A percentile compares a stretch with the other conserved stretches of the same genome.
These are phyloP conservation scores for Mesocricetus auratus DNA, from an alignment of 2,113 vertebrate genomes.

Conservation along the genomic window DNA sequence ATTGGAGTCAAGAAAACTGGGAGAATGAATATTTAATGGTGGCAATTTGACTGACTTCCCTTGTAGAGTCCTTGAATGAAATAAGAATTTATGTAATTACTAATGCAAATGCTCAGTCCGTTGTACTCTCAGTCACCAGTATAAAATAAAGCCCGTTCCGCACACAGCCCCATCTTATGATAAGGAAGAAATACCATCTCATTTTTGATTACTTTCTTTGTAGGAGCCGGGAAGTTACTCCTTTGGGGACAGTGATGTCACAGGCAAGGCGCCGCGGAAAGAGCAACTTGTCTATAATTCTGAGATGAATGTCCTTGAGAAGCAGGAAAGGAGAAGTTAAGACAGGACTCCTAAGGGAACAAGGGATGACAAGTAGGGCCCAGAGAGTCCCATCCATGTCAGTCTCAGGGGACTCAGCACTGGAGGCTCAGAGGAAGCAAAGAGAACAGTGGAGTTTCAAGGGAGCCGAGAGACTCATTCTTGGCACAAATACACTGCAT, in stretches of 20 bases:
- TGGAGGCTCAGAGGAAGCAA: neutral
- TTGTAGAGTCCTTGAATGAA: neutral
- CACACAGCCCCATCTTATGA: neutral
- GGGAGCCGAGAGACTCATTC: neutral
- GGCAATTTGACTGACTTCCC: neutral
- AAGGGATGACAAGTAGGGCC: neutral
- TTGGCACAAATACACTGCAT: neutral
- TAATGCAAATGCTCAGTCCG: neutral
- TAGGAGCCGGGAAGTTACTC: neutral
- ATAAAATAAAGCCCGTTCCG: constrained; percentile 4
- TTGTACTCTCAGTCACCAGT: neutral
- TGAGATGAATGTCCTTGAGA: neutral
- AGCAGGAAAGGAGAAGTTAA: neutral
- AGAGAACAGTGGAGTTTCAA: neutral
- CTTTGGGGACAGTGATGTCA: neutral
- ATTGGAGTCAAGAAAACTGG: constrained; percentile 6
- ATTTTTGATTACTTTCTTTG: constrained; percentile 28
- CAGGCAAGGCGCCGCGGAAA: neutral
- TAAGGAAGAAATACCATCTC: neutral
- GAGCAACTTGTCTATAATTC: neutral
- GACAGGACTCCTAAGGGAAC: neutral
- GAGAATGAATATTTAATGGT: neutral
- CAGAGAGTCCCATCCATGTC: neutral
- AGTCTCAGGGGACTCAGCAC: neutral
- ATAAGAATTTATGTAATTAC: neutral